A percentile compares a stretch with the other conserved stretches of the same genome.
Evolutionary conservation across 2,113 vertebrate species (phyloP).

Genomic region (Cacatua alba): DNA sequence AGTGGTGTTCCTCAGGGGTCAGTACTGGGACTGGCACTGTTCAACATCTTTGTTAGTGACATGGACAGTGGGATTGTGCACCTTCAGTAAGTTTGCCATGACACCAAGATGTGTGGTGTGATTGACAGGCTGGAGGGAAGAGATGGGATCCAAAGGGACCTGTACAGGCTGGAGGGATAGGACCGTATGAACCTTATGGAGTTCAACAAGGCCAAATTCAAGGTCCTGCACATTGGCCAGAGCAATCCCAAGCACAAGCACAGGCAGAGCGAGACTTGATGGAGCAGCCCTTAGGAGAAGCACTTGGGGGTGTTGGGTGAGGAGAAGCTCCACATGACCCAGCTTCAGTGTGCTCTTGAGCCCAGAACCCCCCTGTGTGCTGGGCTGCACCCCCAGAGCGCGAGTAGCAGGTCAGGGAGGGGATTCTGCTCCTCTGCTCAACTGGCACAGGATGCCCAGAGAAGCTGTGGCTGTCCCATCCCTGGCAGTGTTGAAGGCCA

Average conservation of each 20-base stretch:
- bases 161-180: background rate
- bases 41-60: background rate
- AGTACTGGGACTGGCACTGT: background rate
- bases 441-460: too few species aligned
- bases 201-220: background rate
- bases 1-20: background rate
- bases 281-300: background rate
- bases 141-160: background rate
- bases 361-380: too few species aligned
- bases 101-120: background rate
- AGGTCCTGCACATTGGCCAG: background rate
- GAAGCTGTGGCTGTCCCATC: too few species aligned
- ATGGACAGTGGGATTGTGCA: background rate
- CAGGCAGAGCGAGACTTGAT: background rate
- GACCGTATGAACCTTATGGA: background rate
- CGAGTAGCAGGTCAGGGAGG: too few species aligned
- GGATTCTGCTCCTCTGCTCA: too few species aligned
- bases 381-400: too few species aligned
- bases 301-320: background rate
- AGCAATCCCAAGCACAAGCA: background rate
- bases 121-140: background rate
- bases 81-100: background rate
- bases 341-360: background rate
- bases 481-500: too few species aligned
- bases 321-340: background rate